A percentile compares a stretch with the other conserved stretches of the same genome.
These are phyloP conservation scores for Porites cylindrica DNA, from an alignment of 92 coral and sea anemone genomes.

Conservation along the genomic window DNA sequence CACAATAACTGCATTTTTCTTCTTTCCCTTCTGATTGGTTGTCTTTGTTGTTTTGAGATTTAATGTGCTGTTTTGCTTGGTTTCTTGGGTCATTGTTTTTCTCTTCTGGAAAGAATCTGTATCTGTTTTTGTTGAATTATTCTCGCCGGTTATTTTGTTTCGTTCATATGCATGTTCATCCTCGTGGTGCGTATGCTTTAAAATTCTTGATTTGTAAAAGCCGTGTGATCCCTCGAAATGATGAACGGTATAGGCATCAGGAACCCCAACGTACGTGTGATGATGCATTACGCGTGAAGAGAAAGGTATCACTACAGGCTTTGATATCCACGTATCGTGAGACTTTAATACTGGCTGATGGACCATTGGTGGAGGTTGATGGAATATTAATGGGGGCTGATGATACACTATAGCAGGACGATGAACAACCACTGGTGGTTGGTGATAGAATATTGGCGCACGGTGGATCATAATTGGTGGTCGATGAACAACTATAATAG, in stretches of 20 bases:
- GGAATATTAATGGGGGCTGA: slow-evolving; percentile 94
- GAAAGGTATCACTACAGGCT: slow-evolving; percentile 68
- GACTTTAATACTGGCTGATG: slow-evolving; percentile 92
- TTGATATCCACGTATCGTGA: slow-evolving; percentile 92
- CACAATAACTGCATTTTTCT: slow-evolving; percentile 86
- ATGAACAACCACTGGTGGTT: slow-evolving; percentile 98
- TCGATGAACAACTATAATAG: slow-evolving; percentile 95
- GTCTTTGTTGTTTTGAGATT: slow-evolving; percentile 63
- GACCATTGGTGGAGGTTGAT: slow-evolving; percentile 98
- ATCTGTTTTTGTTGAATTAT: slow-evolving; percentile 9
- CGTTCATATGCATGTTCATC: slow-evolving; percentile 66
- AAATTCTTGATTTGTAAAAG: slow-evolving; percentile 77
- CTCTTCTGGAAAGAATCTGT: slow-evolving; percentile 2
- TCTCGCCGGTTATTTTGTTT: slow-evolving; percentile 56
- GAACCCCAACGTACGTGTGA: slow-evolving; percentile 79
- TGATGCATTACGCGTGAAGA: slow-evolving; percentile 77
- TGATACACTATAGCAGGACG: slow-evolving; percentile 99
- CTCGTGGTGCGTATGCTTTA: slow-evolving; percentile 36
- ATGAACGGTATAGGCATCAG: slow-evolving; percentile 73
- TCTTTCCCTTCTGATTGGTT: slow-evolving; percentile 79
- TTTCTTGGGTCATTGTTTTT: not conserved
- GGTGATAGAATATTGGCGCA: slow-evolving; percentile 95
- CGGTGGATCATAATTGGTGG: slow-evolving; percentile 98
- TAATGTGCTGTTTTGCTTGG: slow-evolving; percentile 48
- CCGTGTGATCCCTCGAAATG: slow-evolving; percentile 51